Evolutionary conservation across 92 coral and sea anemone species (phyloP), one percentile per base, ranked within the genome.

Genomic region (Umimayanthus chanpuru): DNA sequence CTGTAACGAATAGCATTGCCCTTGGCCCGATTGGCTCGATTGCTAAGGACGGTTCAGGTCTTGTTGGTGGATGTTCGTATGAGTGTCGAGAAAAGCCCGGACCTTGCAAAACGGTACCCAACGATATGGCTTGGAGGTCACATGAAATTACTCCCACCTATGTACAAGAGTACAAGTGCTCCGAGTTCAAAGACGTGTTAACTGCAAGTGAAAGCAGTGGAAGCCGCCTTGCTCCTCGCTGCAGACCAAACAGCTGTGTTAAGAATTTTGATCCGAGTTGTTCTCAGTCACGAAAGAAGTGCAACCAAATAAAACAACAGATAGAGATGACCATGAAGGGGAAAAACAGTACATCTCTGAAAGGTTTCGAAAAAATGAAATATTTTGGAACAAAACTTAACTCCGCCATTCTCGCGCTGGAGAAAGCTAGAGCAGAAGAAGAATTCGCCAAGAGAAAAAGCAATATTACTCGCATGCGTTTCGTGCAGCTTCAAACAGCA

Each of bases 351-450:
- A 87, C 77, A n/a, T 50, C 88, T 28, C 61, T 87, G 25, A 71
- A 23, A 26, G 71, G 65, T 2, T 93, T 87, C 72, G 61, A 85
- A 9, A 53, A 28, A 15, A 72, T 94, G 89, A 73, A 79, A 6
- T 2, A 74, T 0, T 50, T 79, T 43, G 94, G 89, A 65, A 23
- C 44, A 32, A 81, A 78, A 28, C 91, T 85, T 0, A 58, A 36
- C 61, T 30, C 76, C 21, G 89, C 90, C 16, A 82, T 87, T 41
- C 29, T 93, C 30, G 87, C 85, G 15, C 79, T 93, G 32, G 93
- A 88, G 78, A 83, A 43, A 74, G 92, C 86, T 10, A 86, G 83
- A 86, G 68, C 89, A 6, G 88, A 85, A 47, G 88, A 89, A 80
- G 85, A 88, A 43, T 67, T 88, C 38, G 92, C 90, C 36, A 9